Conservation (phyloP, 2,797 vertebrate genomes). For the Platyrinchus mystaceus region DNA sequence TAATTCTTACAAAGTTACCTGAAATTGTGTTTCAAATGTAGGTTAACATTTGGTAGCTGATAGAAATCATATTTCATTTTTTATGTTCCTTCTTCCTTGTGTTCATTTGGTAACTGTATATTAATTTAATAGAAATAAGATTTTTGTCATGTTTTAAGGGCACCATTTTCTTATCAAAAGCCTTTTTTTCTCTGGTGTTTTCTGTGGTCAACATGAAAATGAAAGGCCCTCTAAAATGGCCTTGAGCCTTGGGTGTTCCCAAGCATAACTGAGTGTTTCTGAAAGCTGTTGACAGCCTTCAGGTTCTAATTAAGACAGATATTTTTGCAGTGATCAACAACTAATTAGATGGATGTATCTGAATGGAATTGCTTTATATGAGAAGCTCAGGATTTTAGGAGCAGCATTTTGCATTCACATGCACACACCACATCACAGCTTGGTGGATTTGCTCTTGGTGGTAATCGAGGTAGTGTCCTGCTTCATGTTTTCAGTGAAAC, state of each 20-base stretch:
- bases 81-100: neutral
- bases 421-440: neutral
- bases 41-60: neutral
- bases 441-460: rapidly evolving
- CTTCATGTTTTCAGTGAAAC: neutral
- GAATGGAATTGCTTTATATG: neutral
- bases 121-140: neutral
- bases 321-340: neutral
- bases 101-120: neutral
- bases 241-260: neutral
- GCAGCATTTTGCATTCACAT: neutral
- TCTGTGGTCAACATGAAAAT: neutral
- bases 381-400: neutral
- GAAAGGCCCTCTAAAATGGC: neutral
- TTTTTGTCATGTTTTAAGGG: neutral
- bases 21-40: neutral
- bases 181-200: neutral
- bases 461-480: rapidly evolving
- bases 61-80: neutral
- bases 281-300: neutral
- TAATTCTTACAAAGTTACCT: neutral
- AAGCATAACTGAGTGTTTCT: neutral
- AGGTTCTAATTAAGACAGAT: neutral
- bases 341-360: neutral
- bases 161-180: neutral